A percentile compares a stretch with the other conserved stretches of the same genome.
These are phyloP conservation scores for Geophilus truncorum DNA, from an alignment of 2,888 invertebrate genomes.

Conservation along the genomic window DNA sequence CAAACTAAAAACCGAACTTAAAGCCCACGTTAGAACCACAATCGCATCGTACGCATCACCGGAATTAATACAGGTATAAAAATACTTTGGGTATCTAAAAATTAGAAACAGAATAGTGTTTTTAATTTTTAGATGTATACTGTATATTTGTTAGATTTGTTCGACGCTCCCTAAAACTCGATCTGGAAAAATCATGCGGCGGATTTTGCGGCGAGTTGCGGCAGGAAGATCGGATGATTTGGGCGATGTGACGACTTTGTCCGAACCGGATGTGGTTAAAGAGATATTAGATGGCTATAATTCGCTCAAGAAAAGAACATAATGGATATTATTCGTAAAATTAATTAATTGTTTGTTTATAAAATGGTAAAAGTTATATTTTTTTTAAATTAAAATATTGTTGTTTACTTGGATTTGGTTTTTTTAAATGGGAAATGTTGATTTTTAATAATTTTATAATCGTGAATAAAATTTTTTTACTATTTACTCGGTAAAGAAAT, in stretches of 20 bases:
- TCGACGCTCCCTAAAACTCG: slow-evolving; percentile 51
- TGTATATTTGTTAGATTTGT: slow-evolving; percentile 44
- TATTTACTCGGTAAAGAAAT: too few species aligned
- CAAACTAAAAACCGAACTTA: slow-evolving; percentile 44
- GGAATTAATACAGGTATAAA: slow-evolving; percentile 50
- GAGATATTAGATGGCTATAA: not conserved
- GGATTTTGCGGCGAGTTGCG: slow-evolving; percentile 53
- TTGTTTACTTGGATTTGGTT: too few species aligned
- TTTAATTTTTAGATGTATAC: not conserved
- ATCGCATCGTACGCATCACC: slow-evolving; percentile 53
- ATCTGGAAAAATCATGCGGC: slow-evolving; percentile 54
- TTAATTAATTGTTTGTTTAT: too few species aligned
- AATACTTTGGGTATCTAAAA: slow-evolving; percentile 31
- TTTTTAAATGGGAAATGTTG: too few species aligned
- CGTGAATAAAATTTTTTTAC: too few species aligned
- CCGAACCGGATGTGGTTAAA: slow-evolving; percentile 40
- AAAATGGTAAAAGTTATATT: too few species aligned
- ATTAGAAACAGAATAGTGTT: not conserved
- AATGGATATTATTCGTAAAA: too few species aligned
- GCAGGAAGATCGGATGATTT: slow-evolving; percentile 38
- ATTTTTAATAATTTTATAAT: too few species aligned
- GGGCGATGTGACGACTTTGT: slow-evolving; percentile 41
- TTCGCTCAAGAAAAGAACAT: too few species aligned
- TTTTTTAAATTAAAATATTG: too few species aligned
- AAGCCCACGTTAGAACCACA: slow-evolving; percentile 45